Conservation (phyloP, 2,888 invertebrate genomes). For the Agrochola circellaris region DNA sequence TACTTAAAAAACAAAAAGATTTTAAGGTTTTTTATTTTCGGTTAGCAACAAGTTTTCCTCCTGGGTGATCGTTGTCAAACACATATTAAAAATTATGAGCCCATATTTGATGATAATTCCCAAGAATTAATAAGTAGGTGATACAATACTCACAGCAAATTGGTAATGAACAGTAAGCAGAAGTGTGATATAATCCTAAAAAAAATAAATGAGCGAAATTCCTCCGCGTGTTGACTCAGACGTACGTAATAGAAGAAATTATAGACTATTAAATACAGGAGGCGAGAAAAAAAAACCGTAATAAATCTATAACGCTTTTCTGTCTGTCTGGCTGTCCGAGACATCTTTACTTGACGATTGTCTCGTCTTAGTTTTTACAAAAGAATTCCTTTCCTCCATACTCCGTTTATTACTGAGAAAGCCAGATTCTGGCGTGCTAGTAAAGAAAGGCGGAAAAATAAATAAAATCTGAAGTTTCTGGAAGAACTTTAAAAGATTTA, state of each 20-base stretch:
- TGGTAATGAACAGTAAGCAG: not conserved
- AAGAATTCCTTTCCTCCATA: slow-evolving; percentile 33
- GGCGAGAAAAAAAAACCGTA: slow-evolving; percentile 18
- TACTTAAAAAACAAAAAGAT: not conserved
- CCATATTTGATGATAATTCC: not conserved
- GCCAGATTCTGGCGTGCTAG: not conserved
- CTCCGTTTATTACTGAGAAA: slow-evolving; percentile 36
- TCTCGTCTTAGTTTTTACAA: slow-evolving; percentile 37
- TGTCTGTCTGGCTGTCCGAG: slow-evolving; percentile 19
- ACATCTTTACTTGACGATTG: slow-evolving; percentile 35
- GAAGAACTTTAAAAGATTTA: not conserved
- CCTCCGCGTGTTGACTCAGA: not conserved
- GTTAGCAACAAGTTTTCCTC: not conserved
- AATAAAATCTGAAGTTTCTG: not conserved
- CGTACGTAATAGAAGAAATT: slow-evolving; percentile 24
- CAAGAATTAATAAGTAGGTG: not conserved
- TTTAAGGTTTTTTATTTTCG: not conserved
- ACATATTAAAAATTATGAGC: not conserved
- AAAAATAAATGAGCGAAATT: not conserved
- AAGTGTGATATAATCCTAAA: not conserved
- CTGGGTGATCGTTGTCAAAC: too few species aligned
- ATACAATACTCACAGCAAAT: not conserved
- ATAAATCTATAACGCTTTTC: slow-evolving; percentile 29
- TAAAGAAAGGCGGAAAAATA: not conserved
- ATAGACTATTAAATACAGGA: slow-evolving; percentile 20